Evolutionary conservation across 2,888 invertebrate genomes (phyloP).

Genomic region (Spisula subtruncata): DNA sequence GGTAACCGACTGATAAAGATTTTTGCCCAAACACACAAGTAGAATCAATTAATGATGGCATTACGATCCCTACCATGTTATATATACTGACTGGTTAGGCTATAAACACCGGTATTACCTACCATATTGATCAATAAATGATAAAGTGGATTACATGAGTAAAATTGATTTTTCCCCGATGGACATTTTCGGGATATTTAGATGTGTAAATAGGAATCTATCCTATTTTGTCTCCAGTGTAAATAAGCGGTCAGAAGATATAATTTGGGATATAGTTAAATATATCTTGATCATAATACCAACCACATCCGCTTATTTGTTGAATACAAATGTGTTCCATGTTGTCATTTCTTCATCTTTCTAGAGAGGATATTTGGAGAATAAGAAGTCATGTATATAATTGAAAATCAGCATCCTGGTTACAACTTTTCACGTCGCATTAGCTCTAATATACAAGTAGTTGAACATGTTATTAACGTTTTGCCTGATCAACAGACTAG

Average conservation of each 20-base stretch:
- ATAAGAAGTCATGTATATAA: neutral
- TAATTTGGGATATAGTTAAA: neutral
- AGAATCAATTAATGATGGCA: too few relatives aligned
- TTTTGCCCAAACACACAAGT: too few relatives aligned
- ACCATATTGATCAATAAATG: neutral
- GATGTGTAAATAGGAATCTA: conserved; percentile 26
- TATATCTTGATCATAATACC: neutral
- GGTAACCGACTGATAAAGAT: too few relatives aligned
- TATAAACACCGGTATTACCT: neutral
- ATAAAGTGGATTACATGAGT: neutral
- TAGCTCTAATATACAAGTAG: neutral
- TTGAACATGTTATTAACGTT: neutral
- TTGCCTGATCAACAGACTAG: neutral
- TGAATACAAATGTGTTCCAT: neutral
- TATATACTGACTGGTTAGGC: neutral
- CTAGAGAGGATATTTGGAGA: neutral
- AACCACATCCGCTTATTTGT: neutral
- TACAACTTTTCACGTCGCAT: neutral
- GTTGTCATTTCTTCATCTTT: neutral
- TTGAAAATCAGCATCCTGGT: neutral
- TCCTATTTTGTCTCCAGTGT: conserved; percentile 2
- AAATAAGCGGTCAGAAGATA: conserved; percentile 3
- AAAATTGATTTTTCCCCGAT: conserved; percentile 23
- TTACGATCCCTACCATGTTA: too few relatives aligned
- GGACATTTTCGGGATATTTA: conserved; percentile 5